Base-by-base conservation (phyloP, 2,797 vertebrate genomes). In the Gobionotothen gibberifrons region DNA sequence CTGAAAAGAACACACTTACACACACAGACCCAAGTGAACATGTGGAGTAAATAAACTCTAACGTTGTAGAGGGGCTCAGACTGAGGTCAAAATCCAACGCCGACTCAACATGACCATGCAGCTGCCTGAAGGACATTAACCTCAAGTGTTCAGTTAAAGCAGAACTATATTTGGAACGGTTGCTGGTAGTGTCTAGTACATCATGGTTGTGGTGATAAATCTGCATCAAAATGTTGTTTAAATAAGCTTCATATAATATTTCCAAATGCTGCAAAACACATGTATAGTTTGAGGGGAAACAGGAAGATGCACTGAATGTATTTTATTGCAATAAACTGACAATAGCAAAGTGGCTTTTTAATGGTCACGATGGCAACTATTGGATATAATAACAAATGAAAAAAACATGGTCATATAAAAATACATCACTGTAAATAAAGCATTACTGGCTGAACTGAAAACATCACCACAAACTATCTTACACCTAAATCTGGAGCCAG, bases 291-390 rank as follows among this genome's bases (percentile, higher is more conserved):
- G 46, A 79, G 84, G 63, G 60, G 70, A 81, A 90, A 79, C 47
- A 78, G 53, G 39, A 74, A 54, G 55, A 87, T 87, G 85, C 87
- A 92, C 88, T 89, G 81, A 88, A 88, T 76, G 78, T 82, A 74
- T 87, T 92, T 92, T 93, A 93, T 93, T 94, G 89, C 89, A 92
- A 90, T 92, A 83, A 93, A 92, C 77, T 82, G 87, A 94, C 91
- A 91, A 87, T 91, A 90, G 90, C 90, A 93, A 91, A 91, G 92
- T 94, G 92, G 82, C 87, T 90, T 90, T 91, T 86, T 83, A 82
- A 89, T 87, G 86, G 86, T 89, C 91, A 93, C 88, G 66, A 91
- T 88, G 89, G 89, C 87, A 93, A 92, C 90, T 93, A 91, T 92
- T 90, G 46, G 83, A 92, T 87, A 90, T 84, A 88, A 82, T 81